Base-by-base conservation (phyloP, 2,888 invertebrate genomes). In the Drosophila mimica region DNA sequence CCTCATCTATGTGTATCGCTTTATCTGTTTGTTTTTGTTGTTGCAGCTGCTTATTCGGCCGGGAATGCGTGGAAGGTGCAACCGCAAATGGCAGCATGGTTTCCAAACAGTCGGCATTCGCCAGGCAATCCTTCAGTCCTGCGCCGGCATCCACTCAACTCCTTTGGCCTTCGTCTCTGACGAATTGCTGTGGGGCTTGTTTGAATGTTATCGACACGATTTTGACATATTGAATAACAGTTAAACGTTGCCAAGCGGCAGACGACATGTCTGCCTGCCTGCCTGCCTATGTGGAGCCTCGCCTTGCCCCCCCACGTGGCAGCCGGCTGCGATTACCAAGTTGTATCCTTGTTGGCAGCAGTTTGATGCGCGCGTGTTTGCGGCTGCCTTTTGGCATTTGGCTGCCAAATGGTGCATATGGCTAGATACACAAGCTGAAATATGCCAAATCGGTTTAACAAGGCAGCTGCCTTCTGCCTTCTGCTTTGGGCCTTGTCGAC, bases 151-250 rank as follows among this genome's bases (percentile, higher is more conserved):
- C 15, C 38, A n/a, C n/a, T 31, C 2, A 25, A 38, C 61, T 53
- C 28, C 11, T 20, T 58, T 46, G 15, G 33, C 20, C 33, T 34
- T 30, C 20, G 51, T 40, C 49, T 53, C 34, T 53, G 36, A 30
- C 56, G 53, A 28, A 13, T 49, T 57, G 8, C 28, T 49, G 25
- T 46, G 69, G 64, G 69, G 72, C 77, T 70, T 79, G 84, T 83
- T 89, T 85, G 68, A 87, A 82, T 88, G 81, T 81, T 88, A 88
- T 88, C 91, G 87, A 88, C 87, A 88, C 91, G 86, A 91, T 90
- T 85, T 90, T 88, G 87, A 91, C 91, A 91, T 88, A 88, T 88
- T 88, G 91, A 91, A 88, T 88, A 84, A 88, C 91, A 89, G 86
- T 78, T 69, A 84, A 88, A 88, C 72, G 85, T 76, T 78, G 76